Conservation (phyloP, 53 echinoderm and acorn worm genomes). For the Arbacia lixula region DNA sequence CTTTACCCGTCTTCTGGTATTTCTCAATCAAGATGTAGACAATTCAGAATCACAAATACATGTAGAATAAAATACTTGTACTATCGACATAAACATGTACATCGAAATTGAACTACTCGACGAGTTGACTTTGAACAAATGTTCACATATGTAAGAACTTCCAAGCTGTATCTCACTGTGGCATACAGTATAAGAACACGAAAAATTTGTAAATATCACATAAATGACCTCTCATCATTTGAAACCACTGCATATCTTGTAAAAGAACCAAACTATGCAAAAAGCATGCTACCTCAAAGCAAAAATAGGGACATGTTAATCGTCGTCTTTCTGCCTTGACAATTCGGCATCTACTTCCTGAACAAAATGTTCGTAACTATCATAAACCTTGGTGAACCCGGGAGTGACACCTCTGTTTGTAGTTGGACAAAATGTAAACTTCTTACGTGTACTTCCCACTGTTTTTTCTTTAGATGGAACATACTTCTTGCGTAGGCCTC, state of each 20-base stretch:
- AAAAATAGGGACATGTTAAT: background rate
- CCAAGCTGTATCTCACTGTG: background rate
- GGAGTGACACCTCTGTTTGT: conserved; percentile 46
- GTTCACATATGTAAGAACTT: conserved; percentile 6
- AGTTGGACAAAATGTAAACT: conserved; percentile 64
- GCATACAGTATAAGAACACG: background rate
- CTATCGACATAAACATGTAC: background rate
- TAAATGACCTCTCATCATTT: too few relatives aligned
- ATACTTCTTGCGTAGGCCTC: conserved; percentile 45
- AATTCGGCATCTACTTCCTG: conserved; percentile 60
- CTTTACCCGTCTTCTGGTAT: background rate
- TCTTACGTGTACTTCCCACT: conserved; percentile 48
- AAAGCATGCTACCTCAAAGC: conserved; percentile 2
- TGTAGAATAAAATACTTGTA: background rate
- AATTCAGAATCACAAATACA: background rate
- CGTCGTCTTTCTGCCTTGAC: background rate
- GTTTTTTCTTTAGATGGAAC: conserved; percentile 55
- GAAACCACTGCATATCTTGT: background rate
- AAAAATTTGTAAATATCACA: background rate
- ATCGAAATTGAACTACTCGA: background rate
- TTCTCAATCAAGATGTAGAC: background rate
- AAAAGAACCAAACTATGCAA: background rate
- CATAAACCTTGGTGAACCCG: conserved; percentile 50
- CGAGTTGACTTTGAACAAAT: too few relatives aligned
- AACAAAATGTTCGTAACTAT: conserved; percentile 65